These are phyloP conservation scores for Lagorchestes hirsutus DNA, from an alignment of 2,797 vertebrate species.

Conservation along the genomic window DNA sequence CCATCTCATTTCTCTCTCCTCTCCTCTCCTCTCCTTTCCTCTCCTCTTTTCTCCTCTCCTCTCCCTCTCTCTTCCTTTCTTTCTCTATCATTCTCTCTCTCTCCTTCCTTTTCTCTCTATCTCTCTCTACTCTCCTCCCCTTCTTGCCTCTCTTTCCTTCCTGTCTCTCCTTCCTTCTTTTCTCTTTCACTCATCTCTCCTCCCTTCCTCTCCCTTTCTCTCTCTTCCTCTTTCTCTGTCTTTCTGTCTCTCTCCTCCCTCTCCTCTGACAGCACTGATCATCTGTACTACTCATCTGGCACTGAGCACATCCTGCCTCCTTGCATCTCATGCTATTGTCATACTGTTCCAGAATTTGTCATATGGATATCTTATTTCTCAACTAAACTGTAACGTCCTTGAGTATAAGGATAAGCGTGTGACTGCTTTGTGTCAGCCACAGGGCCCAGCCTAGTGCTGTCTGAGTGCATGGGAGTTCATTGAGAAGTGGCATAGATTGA, in stretches of 20 bases:
- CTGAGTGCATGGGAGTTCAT: neutral
- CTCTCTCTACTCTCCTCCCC: neutral
- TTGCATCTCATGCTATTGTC: neutral
- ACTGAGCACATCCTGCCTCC: conserved; percentile 6
- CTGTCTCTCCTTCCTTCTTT: neutral
- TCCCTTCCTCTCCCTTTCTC: no score
- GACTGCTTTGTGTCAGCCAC: neutral
- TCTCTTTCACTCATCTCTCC: no score
- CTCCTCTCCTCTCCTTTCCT: neutral
- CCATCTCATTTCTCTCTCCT: no score
- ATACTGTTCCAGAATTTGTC: neutral
- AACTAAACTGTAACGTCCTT: neutral
- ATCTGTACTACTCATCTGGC: neutral
- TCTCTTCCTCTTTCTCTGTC: no score
- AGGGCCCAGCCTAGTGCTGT: neutral
- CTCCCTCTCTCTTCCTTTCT: neutral
- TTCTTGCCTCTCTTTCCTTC: neutral
- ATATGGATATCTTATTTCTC: neutral
- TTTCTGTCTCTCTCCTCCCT: neutral
- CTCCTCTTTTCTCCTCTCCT: neutral
- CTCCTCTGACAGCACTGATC: neutral
- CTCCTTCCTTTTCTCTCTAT: neutral
- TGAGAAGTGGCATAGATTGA: neutral
- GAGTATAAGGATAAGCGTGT: neutral
- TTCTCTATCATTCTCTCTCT: neutral